phyloP scores from a whole-genome alignment of 2,113 vertebrate genomes.

The Heterotis niloticus region DNA sequence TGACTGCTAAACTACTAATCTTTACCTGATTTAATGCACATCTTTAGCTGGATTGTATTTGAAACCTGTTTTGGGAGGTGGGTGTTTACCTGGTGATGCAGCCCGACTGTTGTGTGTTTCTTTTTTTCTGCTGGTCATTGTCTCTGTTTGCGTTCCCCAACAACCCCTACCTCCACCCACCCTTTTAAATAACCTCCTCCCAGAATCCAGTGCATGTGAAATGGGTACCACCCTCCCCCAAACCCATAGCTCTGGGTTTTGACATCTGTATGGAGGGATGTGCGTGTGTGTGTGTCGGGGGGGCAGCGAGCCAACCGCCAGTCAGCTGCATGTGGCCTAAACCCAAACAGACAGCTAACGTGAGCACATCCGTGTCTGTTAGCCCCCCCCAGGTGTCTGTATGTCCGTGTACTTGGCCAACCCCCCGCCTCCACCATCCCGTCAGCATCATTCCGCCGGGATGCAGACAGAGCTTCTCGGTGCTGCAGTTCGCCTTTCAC shows the following conservation, averaged over 20 bases:
- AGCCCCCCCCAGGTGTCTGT: neutral
- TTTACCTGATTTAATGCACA: no score
- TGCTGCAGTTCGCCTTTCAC: neutral
- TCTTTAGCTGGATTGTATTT: no score
- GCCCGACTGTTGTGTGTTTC: no score
- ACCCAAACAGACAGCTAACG: neutral
- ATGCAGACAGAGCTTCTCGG: neutral
- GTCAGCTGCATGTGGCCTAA: neutral
- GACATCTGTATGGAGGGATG: neutral
- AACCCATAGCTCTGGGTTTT: neutral
- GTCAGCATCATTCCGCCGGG: neutral
- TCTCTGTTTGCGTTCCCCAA: no score
- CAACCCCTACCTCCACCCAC: no score
- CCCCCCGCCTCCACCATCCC: neutral
- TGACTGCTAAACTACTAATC: no score
- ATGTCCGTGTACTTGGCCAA: neutral
- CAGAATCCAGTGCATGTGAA: no score
- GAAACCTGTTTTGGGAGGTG: no score
- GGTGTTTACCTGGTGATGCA: no score
- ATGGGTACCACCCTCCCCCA: neutral
- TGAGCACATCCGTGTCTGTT: conserved; percentile 5
- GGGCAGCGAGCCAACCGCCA: neutral
- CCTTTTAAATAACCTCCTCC: no score
- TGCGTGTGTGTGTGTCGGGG: neutral
- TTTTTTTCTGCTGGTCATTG: no score